Percentiles rank a stretch among this genome's conserved stretches.
These are phyloP conservation scores for Agrotis puta DNA, from an alignment of 2,888 invertebrate genomes.

Conservation along the genomic window DNA sequence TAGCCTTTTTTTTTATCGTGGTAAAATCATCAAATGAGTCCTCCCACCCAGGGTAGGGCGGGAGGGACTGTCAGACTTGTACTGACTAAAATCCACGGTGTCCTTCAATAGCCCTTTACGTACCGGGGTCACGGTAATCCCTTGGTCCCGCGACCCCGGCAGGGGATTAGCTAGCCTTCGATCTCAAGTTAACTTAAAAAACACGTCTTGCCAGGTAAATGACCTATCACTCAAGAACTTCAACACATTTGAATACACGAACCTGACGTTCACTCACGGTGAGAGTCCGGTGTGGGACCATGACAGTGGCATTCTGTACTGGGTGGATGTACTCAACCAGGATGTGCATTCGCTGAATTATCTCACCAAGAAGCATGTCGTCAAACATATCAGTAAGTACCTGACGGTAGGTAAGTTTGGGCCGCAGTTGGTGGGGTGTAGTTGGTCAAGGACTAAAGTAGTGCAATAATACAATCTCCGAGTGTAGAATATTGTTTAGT, in stretches of 20 bases:
- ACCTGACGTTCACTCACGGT: slow-evolving; percentile 62
- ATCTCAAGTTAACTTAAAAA: background rate
- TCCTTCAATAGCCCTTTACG: too few species aligned
- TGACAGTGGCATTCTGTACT: slow-evolving; percentile 81
- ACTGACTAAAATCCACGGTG: too few species aligned
- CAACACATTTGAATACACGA: slow-evolving; percentile 58
- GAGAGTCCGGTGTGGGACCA: slow-evolving; percentile 82
- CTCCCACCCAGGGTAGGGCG: too few species aligned
- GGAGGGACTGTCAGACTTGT: too few species aligned
- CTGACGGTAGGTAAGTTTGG: background rate
- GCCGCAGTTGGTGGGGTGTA: too few species aligned
- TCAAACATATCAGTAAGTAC: slow-evolving; percentile 67
- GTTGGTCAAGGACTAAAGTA: too few species aligned
- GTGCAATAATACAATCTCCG: too few species aligned
- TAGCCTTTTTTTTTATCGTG: too few species aligned
- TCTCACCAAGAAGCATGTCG: slow-evolving; percentile 72
- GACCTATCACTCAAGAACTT: slow-evolving; percentile 30
- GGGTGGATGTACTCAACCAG: slow-evolving; percentile 70
- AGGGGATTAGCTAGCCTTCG: background rate
- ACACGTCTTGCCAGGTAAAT: slow-evolving; percentile 30
- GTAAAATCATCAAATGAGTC: too few species aligned
- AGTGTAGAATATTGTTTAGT: too few species aligned
- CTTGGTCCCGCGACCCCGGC: too few species aligned
- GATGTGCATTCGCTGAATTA: slow-evolving; percentile 83
- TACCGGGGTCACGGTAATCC: too few species aligned